These are phyloP conservation scores for Canis aureus DNA, from an alignment of 2,113 vertebrate species.

Conservation along the genomic window DNA sequence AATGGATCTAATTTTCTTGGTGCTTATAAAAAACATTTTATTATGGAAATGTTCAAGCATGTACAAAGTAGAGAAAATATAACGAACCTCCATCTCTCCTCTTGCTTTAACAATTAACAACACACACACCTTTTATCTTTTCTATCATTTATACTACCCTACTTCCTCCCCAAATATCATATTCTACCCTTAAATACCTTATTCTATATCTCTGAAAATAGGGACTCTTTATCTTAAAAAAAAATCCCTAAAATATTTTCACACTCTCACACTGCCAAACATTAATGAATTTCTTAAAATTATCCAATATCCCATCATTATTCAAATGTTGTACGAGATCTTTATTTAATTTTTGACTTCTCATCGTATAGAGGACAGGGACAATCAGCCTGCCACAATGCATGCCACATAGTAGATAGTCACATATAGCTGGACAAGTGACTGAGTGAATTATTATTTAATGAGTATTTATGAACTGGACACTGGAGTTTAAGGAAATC, in stretches of 20 bases:
- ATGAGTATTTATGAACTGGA: not conserved
- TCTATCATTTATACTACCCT: not conserved
- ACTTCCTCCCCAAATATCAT: not conserved
- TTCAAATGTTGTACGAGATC: not conserved
- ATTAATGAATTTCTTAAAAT: not conserved
- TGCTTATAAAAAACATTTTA: constrained; percentile 15
- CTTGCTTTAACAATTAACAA: not conserved
- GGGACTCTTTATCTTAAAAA: not conserved
- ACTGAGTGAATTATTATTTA: not conserved
- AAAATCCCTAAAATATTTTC: not conserved
- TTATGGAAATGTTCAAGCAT: not conserved
- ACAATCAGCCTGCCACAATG: not conserved
- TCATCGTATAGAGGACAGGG: not conserved
- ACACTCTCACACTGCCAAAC: not conserved
- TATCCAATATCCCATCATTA: not conserved
- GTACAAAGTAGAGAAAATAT: not conserved
- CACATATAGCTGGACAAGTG: not conserved
- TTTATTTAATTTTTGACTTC: not conserved
- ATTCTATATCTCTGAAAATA: not conserved
- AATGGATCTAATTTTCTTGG: not conserved
- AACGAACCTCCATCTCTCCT: not conserved
- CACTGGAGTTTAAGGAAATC: not conserved
- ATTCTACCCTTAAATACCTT: not conserved
- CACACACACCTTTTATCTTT: not conserved
- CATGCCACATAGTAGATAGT: not conserved